phyloP scores from a whole-genome alignment of 2,888 invertebrate genomes.

The Euproctis similis region DNA sequence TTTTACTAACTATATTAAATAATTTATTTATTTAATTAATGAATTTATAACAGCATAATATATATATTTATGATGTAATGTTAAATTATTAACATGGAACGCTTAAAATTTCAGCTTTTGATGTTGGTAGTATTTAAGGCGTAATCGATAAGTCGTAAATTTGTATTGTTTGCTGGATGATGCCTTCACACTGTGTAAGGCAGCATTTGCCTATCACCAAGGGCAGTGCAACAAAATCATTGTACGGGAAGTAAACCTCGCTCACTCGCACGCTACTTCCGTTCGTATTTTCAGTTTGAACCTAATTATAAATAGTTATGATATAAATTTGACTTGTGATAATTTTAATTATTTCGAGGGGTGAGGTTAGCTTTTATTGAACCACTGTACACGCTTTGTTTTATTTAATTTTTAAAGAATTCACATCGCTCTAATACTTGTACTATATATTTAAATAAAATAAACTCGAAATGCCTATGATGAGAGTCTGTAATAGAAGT shows the following conservation, averaged over 20 bases:
- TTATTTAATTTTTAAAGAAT: slow-evolving; percentile 18
- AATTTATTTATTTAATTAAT: neutral
- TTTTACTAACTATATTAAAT: neutral
- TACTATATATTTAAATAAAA: slow-evolving; percentile 14
- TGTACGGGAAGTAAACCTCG: neutral
- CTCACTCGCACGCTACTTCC: too few species aligned
- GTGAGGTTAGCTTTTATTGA: slow-evolving; percentile 14
- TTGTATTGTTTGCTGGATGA: slow-evolving; percentile 16
- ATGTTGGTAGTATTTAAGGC: slow-evolving; percentile 26
- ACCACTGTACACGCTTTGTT: slow-evolving; percentile 19
- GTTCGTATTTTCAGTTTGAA: too few species aligned
- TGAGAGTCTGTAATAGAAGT: too few species aligned
- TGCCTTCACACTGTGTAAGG: slow-evolving; percentile 1
- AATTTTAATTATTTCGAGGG: slow-evolving; percentile 7
- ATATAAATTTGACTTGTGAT: too few species aligned
- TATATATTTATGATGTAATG: slow-evolving; percentile 10
- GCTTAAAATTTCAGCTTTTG: slow-evolving; percentile 26
- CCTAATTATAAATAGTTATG: too few species aligned
- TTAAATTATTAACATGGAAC: slow-evolving; percentile 11
- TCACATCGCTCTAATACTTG: slow-evolving; percentile 16
- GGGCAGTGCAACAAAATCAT: neutral
- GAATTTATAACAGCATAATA: slow-evolving; percentile 1
- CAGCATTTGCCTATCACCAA: too few species aligned
- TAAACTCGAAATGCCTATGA: slow-evolving; percentile 8
- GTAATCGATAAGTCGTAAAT: slow-evolving; percentile 14